These are phyloP conservation scores for Sylvia borin DNA, from an alignment of 2,797 vertebrate genomes.

Conservation along the genomic window DNA sequence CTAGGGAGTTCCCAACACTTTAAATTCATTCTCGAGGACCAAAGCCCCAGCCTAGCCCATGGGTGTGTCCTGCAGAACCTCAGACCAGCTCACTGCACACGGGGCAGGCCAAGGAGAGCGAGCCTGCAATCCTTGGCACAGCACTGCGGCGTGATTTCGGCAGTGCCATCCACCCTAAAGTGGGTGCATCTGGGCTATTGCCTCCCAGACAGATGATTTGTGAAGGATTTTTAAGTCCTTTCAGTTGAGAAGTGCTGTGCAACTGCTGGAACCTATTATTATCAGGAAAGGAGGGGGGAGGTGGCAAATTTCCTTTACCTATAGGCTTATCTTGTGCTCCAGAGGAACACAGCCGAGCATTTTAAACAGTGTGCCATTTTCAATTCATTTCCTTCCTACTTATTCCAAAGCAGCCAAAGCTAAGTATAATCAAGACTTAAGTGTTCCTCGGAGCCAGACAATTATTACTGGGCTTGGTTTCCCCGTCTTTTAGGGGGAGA, in stretches of 20 bases:
- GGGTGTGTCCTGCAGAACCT: not conserved
- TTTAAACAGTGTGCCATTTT: constrained; percentile 17
- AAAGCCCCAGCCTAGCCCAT: not conserved
- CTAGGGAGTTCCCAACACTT: not conserved
- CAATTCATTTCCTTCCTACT: constrained; percentile 56
- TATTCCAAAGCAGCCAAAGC: constrained; percentile 50
- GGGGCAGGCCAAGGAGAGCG: not conserved
- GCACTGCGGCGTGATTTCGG: not conserved
- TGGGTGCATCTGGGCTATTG: constrained; percentile 12
- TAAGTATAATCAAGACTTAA: constrained; percentile 58
- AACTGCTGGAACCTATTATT: constrained; percentile 27
- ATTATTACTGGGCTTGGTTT: constrained; percentile 17
- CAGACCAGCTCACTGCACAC: fast-evolving
- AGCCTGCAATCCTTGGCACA: fast-evolving
- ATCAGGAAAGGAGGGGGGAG: not conserved
- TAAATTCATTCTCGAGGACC: not conserved
- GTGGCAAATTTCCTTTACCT: constrained; percentile 47
- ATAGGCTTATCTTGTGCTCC: constrained; percentile 51
- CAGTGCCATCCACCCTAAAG: not conserved
- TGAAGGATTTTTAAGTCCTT: constrained; percentile 31
- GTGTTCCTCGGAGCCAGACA: constrained; percentile 37
- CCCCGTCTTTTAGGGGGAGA: not conserved
- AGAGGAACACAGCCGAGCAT: constrained; percentile 20
- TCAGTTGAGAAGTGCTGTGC: constrained; percentile 23
- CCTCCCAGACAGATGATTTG: constrained; percentile 42